These are phyloP conservation scores for Armadillidium nasatum DNA, from an alignment of 1,140 invertebrate genomes.

Conservation along the genomic window DNA sequence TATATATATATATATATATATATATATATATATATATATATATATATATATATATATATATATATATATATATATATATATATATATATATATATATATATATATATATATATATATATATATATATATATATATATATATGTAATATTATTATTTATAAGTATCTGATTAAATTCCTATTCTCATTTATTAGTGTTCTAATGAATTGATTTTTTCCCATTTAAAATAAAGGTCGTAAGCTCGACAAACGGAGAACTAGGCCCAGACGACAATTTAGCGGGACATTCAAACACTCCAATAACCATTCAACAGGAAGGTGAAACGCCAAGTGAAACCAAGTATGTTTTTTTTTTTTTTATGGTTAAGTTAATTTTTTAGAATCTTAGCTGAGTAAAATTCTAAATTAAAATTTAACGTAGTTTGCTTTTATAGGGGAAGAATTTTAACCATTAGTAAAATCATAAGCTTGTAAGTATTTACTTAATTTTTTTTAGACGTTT, in stretches of 20 bases:
- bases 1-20: conserved; percentile 9
- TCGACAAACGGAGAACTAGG: conserved; percentile 94
- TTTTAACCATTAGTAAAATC: no score
- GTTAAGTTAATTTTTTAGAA: neutral
- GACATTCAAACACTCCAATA: conserved; percentile 93
- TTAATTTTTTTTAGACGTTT: no score
- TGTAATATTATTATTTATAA: no score
- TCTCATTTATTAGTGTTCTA: no score
- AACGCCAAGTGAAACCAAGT: conserved; percentile 60
- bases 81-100: conserved; percentile 19
- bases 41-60: conserved; percentile 16
- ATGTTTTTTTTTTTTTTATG: conserved; percentile 43
- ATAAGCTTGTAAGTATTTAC: no score
- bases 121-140: conserved; percentile 22
- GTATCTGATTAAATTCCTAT: no score
- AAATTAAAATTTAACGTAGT: no score
- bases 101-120: conserved; percentile 20
- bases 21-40: conserved; percentile 5
- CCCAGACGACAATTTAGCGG: conserved; percentile 89
- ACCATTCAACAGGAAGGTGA: conserved; percentile 88
- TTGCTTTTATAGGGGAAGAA: no score
- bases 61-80: conserved; percentile 20
- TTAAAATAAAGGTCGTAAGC: conserved; percentile 78
- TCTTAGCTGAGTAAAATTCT: no score
- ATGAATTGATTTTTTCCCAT: conserved; percentile 45